Base-by-base conservation (phyloP, 2,888 invertebrate genomes). In the Dryadula phaetusa region DNA sequence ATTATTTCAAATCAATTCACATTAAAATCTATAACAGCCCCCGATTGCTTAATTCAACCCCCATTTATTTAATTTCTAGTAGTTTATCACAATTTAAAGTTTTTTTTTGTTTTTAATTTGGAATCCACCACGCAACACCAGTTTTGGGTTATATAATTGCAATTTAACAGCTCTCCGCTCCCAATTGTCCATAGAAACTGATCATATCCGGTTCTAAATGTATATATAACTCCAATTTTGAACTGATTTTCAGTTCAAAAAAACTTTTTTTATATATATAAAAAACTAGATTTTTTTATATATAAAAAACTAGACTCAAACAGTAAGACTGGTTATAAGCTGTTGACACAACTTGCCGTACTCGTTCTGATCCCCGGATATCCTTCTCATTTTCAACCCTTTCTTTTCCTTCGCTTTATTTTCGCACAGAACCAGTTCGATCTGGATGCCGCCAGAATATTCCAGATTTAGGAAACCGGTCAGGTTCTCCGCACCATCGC, bases 301-400 rank as follows among this genome's bases (percentile, higher is more conserved):
- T 18, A 46, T 28, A 28, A 32, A 60, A 54, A 42, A 60, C 32
- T 46, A 32, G 40, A 56, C 56, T 56, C 56, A 60, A 60, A 96
- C 96, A 67, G 96, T 96, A 93, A 98, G 95, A 82, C 97, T 97
- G 60, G 96, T 96, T 69, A 98, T 97, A 77, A 98, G 88, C 87
- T 97, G 97, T 82, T 97, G 96, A 85, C 98, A 98, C 46, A 98
- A 93, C 84, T 97, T 96, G 71, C 96, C 97, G 81, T 97, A 98
- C 81, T 97, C 97, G 75, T 96, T 93, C 85, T 97, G 97, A 86
- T 98, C 98, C 5, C 98, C 98, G 0, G 97, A 97, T 77, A 98
- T 97, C 79, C 97, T 92, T 64, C 97, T 91, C 95, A 98, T 95
- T 77, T 97, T 97, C 76, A 98, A 93, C 7, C 97, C 97, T 76